Conservation (phyloP, 2,797 vertebrate genomes). For the Cirrhinus mrigala region DNA sequence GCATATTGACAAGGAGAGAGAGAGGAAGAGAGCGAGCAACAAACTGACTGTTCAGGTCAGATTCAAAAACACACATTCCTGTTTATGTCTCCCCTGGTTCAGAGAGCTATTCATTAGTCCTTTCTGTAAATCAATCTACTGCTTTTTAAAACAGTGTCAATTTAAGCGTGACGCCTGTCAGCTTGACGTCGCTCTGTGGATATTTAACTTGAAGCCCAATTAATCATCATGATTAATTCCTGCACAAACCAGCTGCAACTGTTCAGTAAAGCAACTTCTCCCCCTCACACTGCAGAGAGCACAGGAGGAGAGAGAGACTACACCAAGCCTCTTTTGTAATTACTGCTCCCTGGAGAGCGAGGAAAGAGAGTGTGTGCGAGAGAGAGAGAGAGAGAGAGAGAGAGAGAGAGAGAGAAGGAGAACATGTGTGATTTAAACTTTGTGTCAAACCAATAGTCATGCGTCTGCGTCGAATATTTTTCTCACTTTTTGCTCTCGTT, state of each 20-base stretch:
- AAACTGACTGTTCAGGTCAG: constrained; percentile 63
- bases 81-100: constrained; percentile 78
- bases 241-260: constrained; percentile 83
- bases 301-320: constrained; percentile 39
- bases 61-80: constrained; percentile 78
- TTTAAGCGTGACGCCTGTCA: constrained; percentile 82
- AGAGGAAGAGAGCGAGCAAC: constrained; percentile 55
- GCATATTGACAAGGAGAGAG: constrained; percentile 57
- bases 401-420: constrained; percentile 1
- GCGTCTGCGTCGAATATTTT: not conserved
- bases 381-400: constrained; percentile 53
- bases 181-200: constrained; percentile 84
- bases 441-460: constrained; percentile 23
- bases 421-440: constrained; percentile 22
- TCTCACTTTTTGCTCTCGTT: not conserved
- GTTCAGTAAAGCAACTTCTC: constrained; percentile 73
- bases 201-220: constrained; percentile 88
- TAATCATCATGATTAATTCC: constrained; percentile 89
- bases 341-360: constrained; percentile 58
- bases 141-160: constrained; percentile 85
- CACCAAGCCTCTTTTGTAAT: constrained; percentile 55
- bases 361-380: not conserved
- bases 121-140: constrained; percentile 86
- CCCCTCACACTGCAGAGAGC: constrained; percentile 54
- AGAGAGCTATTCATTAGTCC: constrained; percentile 80